Evolutionary conservation across 2,113 vertebrate species (phyloP).

Genomic region (Symphodus melops): DNA sequence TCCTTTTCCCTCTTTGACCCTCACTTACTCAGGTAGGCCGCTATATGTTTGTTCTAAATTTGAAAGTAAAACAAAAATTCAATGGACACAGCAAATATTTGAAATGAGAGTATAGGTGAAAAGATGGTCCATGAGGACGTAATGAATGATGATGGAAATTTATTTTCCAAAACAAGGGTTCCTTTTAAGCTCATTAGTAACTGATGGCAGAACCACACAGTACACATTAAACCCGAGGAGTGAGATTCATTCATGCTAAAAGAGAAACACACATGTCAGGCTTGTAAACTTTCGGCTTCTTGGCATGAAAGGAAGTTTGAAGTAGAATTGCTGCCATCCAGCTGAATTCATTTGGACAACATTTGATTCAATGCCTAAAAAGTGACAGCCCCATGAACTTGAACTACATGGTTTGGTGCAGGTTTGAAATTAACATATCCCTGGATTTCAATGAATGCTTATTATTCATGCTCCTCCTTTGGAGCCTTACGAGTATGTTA

Average conservation of each 20-base stretch:
- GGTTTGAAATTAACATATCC: slow-evolving; percentile 3
- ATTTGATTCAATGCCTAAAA: slow-evolving; percentile 2
- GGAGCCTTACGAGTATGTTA: slow-evolving; percentile 42
- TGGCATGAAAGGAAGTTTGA: not conserved
- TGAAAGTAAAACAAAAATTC: too few relatives aligned
- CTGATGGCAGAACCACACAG: too few relatives aligned
- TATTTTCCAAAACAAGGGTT: not conserved
- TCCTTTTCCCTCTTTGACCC: not conserved
- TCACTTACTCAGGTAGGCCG: not conserved
- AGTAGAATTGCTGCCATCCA: not conserved
- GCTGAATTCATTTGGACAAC: not conserved
- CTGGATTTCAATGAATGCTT: slow-evolving; percentile 50
- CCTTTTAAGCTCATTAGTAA: too few relatives aligned
- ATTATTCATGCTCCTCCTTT: slow-evolving; percentile 58
- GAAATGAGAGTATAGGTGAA: too few relatives aligned
- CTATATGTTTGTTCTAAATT: not conserved
- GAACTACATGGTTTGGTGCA: not conserved
- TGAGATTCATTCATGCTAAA: not conserved
- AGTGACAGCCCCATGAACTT: not conserved
- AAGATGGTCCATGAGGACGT: too few relatives aligned
- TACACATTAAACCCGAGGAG: not conserved
- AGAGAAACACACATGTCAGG: not conserved
- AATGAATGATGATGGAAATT: too few relatives aligned
- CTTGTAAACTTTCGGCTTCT: not conserved
- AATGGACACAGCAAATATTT: not conserved